phyloP scores from a whole-genome alignment of 2,113 vertebrate species.

The Aptenodytes patagonicus region DNA sequence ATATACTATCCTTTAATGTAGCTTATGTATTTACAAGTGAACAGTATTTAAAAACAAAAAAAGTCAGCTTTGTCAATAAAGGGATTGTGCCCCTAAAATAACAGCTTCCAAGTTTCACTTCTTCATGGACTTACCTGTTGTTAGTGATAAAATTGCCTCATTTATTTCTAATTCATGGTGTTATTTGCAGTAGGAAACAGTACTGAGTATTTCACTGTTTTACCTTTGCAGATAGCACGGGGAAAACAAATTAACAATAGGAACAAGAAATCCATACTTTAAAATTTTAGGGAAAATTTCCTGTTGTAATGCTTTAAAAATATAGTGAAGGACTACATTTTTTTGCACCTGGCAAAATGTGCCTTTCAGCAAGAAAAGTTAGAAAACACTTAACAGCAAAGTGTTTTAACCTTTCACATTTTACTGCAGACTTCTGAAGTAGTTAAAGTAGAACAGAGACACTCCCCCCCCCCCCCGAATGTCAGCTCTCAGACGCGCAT shows the following conservation, averaged over 20 bases:
- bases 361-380: not conserved
- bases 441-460: not conserved
- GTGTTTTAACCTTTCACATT: not conserved
- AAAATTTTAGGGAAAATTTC: not conserved
- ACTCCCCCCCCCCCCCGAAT: fast-evolving
- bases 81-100: not conserved
- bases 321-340: not conserved
- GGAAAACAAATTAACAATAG: not conserved
- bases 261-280: not conserved
- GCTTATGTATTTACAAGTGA: not conserved
- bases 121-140: not conserved
- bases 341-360: not conserved
- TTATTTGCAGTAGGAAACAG: not conserved
- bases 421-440: not conserved
- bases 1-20: not conserved
- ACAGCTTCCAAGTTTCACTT: not conserved
- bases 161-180: not conserved
- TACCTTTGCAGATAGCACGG: not conserved
- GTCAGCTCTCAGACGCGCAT: not conserved
- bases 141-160: not conserved
- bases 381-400: not conserved
- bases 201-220: not conserved
- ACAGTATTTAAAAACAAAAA: not conserved
- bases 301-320: not conserved
- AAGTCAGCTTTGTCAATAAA: not conserved